phyloP scores from a whole-genome alignment of 2,113 vertebrate genomes.

The Ramphastos sulfuratus region DNA sequence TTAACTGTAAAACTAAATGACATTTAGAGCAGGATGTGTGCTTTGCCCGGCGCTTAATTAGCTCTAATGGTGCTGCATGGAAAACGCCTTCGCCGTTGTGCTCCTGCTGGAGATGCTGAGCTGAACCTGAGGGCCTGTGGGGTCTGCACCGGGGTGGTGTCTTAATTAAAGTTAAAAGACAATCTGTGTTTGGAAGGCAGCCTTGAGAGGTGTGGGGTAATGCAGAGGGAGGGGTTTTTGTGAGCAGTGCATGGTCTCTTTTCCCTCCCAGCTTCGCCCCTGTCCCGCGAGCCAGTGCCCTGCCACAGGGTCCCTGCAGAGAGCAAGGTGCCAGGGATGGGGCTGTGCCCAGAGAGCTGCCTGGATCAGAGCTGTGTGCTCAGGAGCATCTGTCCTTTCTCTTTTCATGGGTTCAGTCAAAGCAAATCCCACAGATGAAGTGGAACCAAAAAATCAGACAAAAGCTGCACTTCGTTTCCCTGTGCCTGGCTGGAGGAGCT shows the following conservation, averaged over 20 bases:
- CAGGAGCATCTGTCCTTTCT: slow-evolving; percentile 37
- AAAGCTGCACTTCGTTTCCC: background rate
- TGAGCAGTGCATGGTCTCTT: background rate
- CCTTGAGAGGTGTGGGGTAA: slow-evolving; percentile 51
- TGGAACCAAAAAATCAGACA: background rate
- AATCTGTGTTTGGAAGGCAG: slow-evolving; percentile 64
- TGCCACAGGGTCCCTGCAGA: background rate
- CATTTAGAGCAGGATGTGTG: slow-evolving; percentile 72
- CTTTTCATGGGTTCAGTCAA: slow-evolving; percentile 3
- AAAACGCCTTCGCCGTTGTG: slow-evolving; percentile 72
- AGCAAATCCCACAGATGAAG: slow-evolving; percentile 3
- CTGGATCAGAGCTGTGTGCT: slow-evolving; percentile 17
- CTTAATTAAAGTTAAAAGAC: slow-evolving; percentile 76
- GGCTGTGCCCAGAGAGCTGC: background rate
- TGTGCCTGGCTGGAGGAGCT: background rate
- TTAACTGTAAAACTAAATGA: slow-evolving; percentile 81
- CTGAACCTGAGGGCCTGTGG: slow-evolving; percentile 63
- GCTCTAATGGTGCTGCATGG: slow-evolving; percentile 72
- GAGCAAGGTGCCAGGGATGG: background rate
- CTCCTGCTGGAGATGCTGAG: slow-evolving; percentile 75
- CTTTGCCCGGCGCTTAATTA: slow-evolving; percentile 79
- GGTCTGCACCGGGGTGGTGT: slow-evolving; percentile 44
- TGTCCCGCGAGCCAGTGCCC: background rate
- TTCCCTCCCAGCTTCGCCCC: background rate
- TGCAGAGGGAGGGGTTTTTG: background rate